Evolutionary conservation across 2,113 vertebrate genomes (phyloP).

Genomic region (Uria lomvia): DNA sequence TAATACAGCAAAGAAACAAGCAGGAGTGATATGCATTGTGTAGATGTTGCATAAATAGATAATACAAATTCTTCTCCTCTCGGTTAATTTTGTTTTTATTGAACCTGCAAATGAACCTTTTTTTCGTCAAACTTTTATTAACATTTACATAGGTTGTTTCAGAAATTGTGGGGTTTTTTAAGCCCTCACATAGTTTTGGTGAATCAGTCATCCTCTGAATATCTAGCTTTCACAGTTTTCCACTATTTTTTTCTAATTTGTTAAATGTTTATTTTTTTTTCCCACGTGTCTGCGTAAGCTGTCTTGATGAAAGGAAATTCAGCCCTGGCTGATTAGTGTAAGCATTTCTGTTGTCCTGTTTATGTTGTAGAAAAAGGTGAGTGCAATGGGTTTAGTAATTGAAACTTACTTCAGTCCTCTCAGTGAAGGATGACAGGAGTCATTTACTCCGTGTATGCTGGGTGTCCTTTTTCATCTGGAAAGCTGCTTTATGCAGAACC

Average conservation of each 20-base stretch:
- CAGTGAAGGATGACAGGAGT: background rate
- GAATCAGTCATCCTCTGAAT: background rate
- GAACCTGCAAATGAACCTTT: background rate
- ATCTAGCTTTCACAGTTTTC: background rate
- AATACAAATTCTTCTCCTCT: background rate
- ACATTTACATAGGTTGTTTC: background rate
- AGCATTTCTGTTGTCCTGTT: background rate
- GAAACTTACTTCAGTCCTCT: background rate
- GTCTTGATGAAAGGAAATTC: background rate
- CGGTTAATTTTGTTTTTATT: background rate
- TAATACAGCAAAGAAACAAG: background rate
- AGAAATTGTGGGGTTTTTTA: background rate
- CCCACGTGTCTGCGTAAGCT: background rate
- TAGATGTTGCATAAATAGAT: background rate
- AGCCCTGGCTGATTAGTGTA: background rate
- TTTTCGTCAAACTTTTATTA: background rate
- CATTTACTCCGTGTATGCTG: background rate
- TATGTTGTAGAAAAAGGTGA: background rate
- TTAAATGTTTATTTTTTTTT: background rate
- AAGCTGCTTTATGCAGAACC: background rate
- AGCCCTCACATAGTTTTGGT: background rate
- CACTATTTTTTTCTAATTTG: background rate
- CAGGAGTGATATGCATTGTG: background rate
- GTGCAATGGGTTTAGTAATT: background rate
- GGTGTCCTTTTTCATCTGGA: constrained; percentile 8